A percentile compares a stretch with the other conserved stretches of the same genome.
Conservation (phyloP, 2,797 vertebrate species). For the Pteronotus mesoamericanus region DNA sequence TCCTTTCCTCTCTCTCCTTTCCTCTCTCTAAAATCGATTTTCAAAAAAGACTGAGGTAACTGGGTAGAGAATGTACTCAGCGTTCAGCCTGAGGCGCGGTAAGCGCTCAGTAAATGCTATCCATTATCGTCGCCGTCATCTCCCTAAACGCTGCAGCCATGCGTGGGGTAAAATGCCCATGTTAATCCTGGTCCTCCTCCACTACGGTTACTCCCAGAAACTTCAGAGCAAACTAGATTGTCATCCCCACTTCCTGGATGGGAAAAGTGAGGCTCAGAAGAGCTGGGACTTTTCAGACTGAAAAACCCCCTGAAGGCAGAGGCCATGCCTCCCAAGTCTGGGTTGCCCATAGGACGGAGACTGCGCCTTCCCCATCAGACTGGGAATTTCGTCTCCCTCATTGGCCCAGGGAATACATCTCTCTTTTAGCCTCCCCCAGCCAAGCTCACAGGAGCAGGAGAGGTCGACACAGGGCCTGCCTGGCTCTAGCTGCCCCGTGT, state of each 20-base stretch:
- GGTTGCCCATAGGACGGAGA: not conserved
- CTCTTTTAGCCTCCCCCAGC: not conserved
- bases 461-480: not conserved
- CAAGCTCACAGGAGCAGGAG: not conserved
- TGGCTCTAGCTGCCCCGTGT: not conserved
- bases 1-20: no score
- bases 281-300: not conserved
- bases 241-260: not conserved
- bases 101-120: not conserved
- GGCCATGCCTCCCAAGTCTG: not conserved
- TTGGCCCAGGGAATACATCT: not conserved
- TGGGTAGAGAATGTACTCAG: not conserved
- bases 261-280: conserved; percentile 27
- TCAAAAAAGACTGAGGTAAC: not conserved
- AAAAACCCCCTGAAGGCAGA: not conserved
- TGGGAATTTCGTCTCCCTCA: not conserved
- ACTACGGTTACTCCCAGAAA: not conserved
- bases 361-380: not conserved
- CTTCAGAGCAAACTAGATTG: not conserved
- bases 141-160: not conserved
- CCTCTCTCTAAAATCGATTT: not conserved
- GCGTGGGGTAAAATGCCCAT: not conserved
- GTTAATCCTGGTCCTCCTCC: not conserved
- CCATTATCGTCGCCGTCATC: not conserved
- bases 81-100: not conserved